Base-by-base conservation (phyloP, 92 coral and sea anemone genomes). In the Epizoanthus fatuus region DNA sequence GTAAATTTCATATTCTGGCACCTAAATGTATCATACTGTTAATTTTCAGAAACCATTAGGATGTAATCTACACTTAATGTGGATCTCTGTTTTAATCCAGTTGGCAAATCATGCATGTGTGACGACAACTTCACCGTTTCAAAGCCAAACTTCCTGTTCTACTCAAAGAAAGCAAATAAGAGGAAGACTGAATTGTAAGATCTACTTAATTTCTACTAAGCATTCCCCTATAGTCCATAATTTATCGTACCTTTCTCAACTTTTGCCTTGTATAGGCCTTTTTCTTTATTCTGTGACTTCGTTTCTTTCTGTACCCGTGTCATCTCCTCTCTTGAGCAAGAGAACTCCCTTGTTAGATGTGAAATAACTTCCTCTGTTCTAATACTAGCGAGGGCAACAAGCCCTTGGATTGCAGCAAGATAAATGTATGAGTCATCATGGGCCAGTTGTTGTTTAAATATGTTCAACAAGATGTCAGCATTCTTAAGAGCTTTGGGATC, bases 351-450 rank as follows among this genome's bases (percentile, higher is more conserved):
- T 29, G 95, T 93, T 25, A 97, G 81, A 59, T 72, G 89, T 25
- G 95, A 94, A 17, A 97, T 84, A 55, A 97, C 99, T 40, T 73
- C 82, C 53, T 93, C 95, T n/a, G 97, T 83, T 84, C 92, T 93
- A 2, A 91, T 69, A 35, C 83, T 93, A 5, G 98, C 94, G 79
- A 95, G 84, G 55, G 99, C 96, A 56, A 93, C 99, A 75, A 97
- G 92, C 32, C 99, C 99, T 71, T 97, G 93, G 14, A 97, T 80
- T 20, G 99, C 98, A 14, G 98, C 99, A 63, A 97, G 95, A 74
- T 97, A 97, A 7, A 97, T 97, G 75, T 95, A 97, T 0, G 97
- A 91, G 86, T 97, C 99, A 39, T 97, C 97, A 58, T 97, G 98
- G 2, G 93, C 58, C 13, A 97, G 89, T 68, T 93, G 95, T 78